Percentiles rank a stretch among this genome's conserved stretches.
Evolutionary conservation across 2,888 invertebrate species (phyloP).

Genomic region (Agrilus mali): DNA sequence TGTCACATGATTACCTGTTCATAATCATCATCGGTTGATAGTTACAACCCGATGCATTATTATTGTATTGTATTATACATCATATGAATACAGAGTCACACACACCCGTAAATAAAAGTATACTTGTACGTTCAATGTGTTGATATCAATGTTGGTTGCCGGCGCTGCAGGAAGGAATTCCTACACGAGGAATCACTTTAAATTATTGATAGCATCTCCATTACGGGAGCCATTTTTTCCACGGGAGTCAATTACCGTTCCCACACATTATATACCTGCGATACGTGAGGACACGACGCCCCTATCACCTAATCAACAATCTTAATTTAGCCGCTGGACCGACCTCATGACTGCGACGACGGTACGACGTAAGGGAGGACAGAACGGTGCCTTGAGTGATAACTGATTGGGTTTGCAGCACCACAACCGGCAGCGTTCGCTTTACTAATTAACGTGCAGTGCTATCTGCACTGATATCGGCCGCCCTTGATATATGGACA

Average conservation of each 20-base stretch:
- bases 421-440: slow-evolving; percentile 19
- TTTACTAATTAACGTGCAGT: slow-evolving; percentile 23
- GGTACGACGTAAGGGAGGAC: slow-evolving; percentile 5
- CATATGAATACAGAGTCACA: too few relatives aligned
- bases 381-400: slow-evolving; percentile 16
- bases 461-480: slow-evolving; percentile 20
- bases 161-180: too few relatives aligned
- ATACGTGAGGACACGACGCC: slow-evolving; percentile 17
- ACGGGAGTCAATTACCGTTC: slow-evolving; percentile 17
- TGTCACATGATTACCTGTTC: too few relatives aligned
- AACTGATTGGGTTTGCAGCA: slow-evolving; percentile 20
- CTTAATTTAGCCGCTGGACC: slow-evolving; percentile 15
- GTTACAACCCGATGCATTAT: too few relatives aligned
- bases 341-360: slow-evolving; percentile 1
- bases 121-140: too few relatives aligned
- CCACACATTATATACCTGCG: slow-evolving; percentile 16
- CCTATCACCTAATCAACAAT: slow-evolving; percentile 15
- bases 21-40: too few relatives aligned
- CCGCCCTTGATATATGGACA: slow-evolving; percentile 30
- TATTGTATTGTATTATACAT: too few relatives aligned
- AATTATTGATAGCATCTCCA: slow-evolving; percentile 4
- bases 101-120: too few relatives aligned
- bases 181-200: not conserved
- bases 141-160: too few relatives aligned
- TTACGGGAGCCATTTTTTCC: slow-evolving; percentile 4